Evolutionary conservation across 1,140 invertebrate species (phyloP), one percentile per base, ranked within the genome.

Genomic region (Acromyrmex echinatior): DNA sequence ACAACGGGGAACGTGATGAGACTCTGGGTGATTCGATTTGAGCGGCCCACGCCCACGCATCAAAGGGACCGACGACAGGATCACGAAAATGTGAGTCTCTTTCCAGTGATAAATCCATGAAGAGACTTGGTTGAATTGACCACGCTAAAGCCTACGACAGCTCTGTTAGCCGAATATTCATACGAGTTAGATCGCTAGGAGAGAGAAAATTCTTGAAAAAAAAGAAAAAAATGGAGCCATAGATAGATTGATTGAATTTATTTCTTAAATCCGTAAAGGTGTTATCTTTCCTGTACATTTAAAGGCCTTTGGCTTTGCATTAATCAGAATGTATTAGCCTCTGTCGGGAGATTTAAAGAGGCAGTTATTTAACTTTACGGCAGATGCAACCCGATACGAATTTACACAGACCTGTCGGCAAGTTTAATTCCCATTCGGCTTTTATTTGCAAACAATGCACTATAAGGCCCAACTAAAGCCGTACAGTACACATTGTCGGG

Each of bases 11-110:
- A 94, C 93, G 92, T 93, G 93, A 93, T 94, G 92, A 93, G 92
- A 93, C 88, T 87, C 68, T 53, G 82, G 80, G 86, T 90, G 89
- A 93, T 93, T 93, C 93, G 93, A 94, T 94, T 93, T 94, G 92
- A 91, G 92, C 88, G 91, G 87, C 77, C 87, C 92, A 91, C 92
- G 91, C 92, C 92, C 89, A 92, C 92, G 90, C 92, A 92, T 94
- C 93, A 93, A 94, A 93, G 92, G 85, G 21, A 77, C 86, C 92
- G 93, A 82, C 88, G 62, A 12, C 60, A 10, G 89, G 89, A 92
- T 93, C 92, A 93, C 91, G 89, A 89, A 91, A 91, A 92, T 90
- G 53, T 68, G 58, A 89, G 62, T 77, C 76, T 90, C 66, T 90
- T 79, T 85, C 62, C n/a, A 53, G n/a, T 81, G 81, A 90, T 90